Evolutionary conservation across 2,888 invertebrate genomes (phyloP).

Genomic region (Entomobrya proxima): DNA sequence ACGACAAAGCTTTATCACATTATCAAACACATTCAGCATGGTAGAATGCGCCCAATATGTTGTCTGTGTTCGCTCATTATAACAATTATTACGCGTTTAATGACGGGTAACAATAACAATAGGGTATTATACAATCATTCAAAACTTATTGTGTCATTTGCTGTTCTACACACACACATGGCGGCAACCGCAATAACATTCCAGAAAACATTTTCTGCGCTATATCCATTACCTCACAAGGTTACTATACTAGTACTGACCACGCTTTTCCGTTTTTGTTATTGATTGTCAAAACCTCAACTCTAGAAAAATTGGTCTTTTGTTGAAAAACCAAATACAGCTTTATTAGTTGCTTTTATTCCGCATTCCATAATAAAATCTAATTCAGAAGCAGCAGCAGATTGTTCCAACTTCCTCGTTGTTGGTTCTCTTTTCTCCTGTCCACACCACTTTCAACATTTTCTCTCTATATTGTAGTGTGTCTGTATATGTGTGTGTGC

Average conservation of each 20-base stretch:
- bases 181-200: too few relatives aligned
- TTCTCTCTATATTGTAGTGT: slow-evolving; percentile 6
- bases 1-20: slow-evolving; percentile 25
- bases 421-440: slow-evolving; percentile 6
- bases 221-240: too few relatives aligned
- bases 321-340: too few relatives aligned
- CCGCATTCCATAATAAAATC: too few relatives aligned
- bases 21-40: background rate
- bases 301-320: too few relatives aligned
- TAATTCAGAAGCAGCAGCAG: too few relatives aligned
- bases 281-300: too few relatives aligned
- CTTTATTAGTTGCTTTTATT: too few relatives aligned
- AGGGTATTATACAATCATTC: background rate
- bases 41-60: background rate
- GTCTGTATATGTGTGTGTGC: too few relatives aligned
- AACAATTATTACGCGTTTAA: slow-evolving; percentile 5
- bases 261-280: too few relatives aligned
- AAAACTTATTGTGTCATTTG: background rate
- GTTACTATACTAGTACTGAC: too few relatives aligned
- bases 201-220: too few relatives aligned
- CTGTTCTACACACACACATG: background rate
- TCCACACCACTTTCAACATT: slow-evolving; percentile 2
- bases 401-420: background rate
- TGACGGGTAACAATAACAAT: background rate
- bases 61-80: slow-evolving; percentile 7